A percentile compares a stretch with the other conserved stretches of the same genome.
phyloP scores from a whole-genome alignment of 2,113 vertebrate species.

The Phylloscopus whistleri region DNA sequence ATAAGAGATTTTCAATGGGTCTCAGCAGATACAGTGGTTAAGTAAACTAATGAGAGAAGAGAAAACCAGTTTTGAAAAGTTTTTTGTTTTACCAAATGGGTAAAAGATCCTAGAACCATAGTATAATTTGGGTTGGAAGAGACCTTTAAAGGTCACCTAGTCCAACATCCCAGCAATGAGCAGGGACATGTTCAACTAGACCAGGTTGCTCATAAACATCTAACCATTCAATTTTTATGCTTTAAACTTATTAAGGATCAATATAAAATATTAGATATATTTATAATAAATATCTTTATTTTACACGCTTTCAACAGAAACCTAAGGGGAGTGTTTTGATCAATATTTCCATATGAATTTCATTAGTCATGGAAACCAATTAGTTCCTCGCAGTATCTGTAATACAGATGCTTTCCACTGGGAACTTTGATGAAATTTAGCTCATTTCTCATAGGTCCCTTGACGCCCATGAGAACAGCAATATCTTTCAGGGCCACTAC shows the following conservation, averaged over 20 bases:
- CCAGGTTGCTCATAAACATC: not conserved
- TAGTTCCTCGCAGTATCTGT: not conserved
- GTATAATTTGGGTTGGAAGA: not conserved
- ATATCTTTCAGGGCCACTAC: not conserved
- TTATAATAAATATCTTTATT: constrained; percentile 1
- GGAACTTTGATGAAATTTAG: constrained; percentile 30
- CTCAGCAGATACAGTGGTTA: not conserved
- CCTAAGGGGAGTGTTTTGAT: constrained; percentile 20
- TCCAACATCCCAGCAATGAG: not conserved
- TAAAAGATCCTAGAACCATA: not conserved
- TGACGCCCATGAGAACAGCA: not conserved
- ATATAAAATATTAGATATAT: not conserved
- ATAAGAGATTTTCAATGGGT: not conserved
- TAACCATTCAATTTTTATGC: not conserved
- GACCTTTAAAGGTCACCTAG: not conserved
- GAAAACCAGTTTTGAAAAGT: not conserved
- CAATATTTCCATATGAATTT: constrained; percentile 41
- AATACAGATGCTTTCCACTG: constrained; percentile 33
- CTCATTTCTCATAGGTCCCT: constrained; percentile 18
- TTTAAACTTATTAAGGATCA: not conserved
- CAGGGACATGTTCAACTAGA: not conserved
- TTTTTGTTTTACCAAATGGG: not conserved
- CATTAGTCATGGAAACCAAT: constrained; percentile 35
- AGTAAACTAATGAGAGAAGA: not conserved
- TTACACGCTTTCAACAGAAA: not conserved